These are phyloP conservation scores for Alcedo atthis DNA, from an alignment of 2,797 vertebrate species.

Conservation along the genomic window DNA sequence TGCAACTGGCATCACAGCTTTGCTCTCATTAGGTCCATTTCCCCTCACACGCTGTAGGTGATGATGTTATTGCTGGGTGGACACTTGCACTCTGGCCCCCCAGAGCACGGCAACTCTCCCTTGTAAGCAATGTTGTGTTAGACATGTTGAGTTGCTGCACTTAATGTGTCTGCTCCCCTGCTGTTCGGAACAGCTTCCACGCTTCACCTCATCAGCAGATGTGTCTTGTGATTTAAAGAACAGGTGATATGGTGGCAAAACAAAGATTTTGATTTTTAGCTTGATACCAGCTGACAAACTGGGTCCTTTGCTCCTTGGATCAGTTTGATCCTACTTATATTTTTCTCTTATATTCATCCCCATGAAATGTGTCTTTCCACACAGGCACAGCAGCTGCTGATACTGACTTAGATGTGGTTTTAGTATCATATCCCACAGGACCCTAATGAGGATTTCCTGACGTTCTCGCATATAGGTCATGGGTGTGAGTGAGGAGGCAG, in stretches of 20 bases:
- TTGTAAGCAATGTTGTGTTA: not conserved
- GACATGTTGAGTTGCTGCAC: not conserved
- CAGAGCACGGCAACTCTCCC: not conserved
- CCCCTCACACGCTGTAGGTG: not conserved
- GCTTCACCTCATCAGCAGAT: not conserved
- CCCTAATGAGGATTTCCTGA: slow-evolving; percentile 65
- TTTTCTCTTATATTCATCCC: not conserved
- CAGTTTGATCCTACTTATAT: not conserved
- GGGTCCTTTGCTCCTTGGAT: not conserved
- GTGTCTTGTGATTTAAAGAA: not conserved
- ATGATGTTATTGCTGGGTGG: not conserved
- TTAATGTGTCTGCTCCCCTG: not conserved
- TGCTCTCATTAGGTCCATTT: not conserved
- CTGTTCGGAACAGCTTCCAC: not conserved
- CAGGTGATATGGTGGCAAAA: not conserved
- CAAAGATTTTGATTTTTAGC: not conserved
- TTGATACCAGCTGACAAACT: not conserved
- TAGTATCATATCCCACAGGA: slow-evolving; percentile 21
- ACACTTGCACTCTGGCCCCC: not conserved
- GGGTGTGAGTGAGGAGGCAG: slow-evolving; percentile 11
- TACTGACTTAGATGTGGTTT: not conserved
- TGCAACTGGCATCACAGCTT: slow-evolving; percentile 11
- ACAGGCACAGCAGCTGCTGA: not conserved
- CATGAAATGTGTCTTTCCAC: not conserved
- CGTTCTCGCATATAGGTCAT: slow-evolving; percentile 33